phyloP scores from a whole-genome alignment of 2,888 invertebrate species.

The Agonopterix heracliana region DNA sequence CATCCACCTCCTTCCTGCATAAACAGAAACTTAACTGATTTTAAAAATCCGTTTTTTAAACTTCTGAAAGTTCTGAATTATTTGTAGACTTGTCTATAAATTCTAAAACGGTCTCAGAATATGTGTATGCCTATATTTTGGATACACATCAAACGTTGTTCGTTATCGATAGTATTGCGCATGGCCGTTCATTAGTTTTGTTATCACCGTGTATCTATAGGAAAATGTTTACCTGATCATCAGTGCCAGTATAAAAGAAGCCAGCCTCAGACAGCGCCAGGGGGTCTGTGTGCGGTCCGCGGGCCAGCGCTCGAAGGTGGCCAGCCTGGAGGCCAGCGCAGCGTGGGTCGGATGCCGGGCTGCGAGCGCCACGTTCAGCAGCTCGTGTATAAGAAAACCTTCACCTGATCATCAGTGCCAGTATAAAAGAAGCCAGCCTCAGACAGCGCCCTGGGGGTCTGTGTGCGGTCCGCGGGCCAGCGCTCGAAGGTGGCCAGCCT shows the following conservation, averaged over 20 bases:
- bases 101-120: no score
- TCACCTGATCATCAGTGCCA: conserved; percentile 80
- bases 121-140: no score
- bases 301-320: conserved; percentile 87
- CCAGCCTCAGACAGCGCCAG: conserved; percentile 89
- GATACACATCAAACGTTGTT: no score
- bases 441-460: conserved; percentile 85
- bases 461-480: conserved; percentile 87
- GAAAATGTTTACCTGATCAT: conserved; percentile 74
- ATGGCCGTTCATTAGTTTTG: no score
- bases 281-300: conserved; percentile 84
- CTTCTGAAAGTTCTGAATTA: no score
- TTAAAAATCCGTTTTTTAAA: no score
- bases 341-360: conserved; percentile 80
- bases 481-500: conserved; percentile 81
- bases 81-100: no score
- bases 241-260: conserved; percentile 87
- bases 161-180: no score
- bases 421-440: conserved; percentile 94
- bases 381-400: conserved; percentile 24
- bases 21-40: no score
- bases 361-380: conserved; percentile 47
- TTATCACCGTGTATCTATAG: no score
- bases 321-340: conserved; percentile 79
- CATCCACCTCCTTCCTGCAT: no score